A percentile compares a stretch with the other conserved stretches of the same genome.
Conservation (phyloP, 2,113 vertebrate genomes). For the Nansenia antarctica region DNA sequence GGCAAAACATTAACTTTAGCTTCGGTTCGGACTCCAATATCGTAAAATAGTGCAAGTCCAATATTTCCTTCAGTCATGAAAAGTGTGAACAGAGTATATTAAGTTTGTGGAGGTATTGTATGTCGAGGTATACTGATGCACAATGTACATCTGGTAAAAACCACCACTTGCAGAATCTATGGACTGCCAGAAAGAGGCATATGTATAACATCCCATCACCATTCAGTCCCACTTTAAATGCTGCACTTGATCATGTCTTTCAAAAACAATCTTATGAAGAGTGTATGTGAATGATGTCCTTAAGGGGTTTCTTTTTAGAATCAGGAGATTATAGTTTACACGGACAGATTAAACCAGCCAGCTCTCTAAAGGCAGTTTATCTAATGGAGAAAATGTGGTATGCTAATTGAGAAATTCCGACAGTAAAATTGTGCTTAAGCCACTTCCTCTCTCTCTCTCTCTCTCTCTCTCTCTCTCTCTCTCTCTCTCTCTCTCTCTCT, state of each 20-base stretch:
- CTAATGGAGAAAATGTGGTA: constrained; percentile 77
- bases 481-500: constrained; percentile 18
- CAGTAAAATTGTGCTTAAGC: constrained; percentile 73
- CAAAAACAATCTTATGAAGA: constrained; percentile 66
- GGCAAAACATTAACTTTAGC: no score
- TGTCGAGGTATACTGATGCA: no score
- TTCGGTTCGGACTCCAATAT: no score
- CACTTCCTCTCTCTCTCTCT: constrained; percentile 12
- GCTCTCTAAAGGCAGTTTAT: constrained; percentile 79
- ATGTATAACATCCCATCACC: constrained; percentile 52
- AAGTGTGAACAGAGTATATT: no score
- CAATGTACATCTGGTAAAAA: no score
- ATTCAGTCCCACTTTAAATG: constrained; percentile 61
- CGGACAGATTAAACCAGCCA: constrained; percentile 73
- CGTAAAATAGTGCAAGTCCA: no score
- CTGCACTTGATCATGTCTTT: constrained; percentile 67
- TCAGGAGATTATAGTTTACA: constrained; percentile 78
- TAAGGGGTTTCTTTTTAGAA: constrained; percentile 77
- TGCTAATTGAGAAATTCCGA: constrained; percentile 77
- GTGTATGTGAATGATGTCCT: constrained; percentile 71
- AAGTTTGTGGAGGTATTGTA: no score
- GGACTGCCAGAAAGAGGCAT: constrained; percentile 5
- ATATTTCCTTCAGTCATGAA: no score
- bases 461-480: constrained; percentile 15
- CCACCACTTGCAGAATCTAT: constrained; percentile 28